A percentile compares a stretch with the other conserved stretches of the same genome.
Conservation (phyloP, 2,797 vertebrate genomes). For the Sphenopsis melanotis region DNA sequence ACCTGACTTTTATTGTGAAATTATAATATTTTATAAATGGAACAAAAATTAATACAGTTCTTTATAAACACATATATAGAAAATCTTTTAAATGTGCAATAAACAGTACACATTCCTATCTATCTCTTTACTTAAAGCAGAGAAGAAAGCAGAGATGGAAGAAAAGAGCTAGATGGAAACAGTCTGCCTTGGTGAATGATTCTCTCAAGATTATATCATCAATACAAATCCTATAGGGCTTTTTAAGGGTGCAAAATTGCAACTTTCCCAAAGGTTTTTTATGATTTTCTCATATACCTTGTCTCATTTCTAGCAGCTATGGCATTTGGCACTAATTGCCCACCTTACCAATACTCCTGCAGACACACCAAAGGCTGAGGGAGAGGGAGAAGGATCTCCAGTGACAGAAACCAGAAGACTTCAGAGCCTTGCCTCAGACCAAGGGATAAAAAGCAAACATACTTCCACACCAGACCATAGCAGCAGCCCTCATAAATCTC, state of each 20-base stretch:
- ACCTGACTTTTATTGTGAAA: neutral
- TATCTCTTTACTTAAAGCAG: neutral
- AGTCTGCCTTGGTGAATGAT: neutral
- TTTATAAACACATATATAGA: neutral
- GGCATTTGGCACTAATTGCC: neutral
- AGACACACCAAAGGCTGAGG: neutral
- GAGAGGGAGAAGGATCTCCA: neutral
- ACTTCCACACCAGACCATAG: accelerated
- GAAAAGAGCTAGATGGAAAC: neutral
- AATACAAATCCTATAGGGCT: neutral
- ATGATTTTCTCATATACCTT: neutral
- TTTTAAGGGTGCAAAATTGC: neutral
- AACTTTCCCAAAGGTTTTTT: neutral
- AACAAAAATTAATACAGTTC: neutral
- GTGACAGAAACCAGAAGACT: neutral
- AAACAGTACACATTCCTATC: neutral
- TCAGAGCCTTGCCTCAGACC: neutral
- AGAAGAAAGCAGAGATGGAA: neutral
- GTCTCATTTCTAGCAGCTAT: neutral
- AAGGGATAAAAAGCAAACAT: neutral
- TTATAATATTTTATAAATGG: neutral
- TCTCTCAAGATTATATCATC: neutral
- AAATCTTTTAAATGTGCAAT: neutral
- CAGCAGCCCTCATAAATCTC: neutral
- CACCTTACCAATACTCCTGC: neutral